Conservation (phyloP, 1,140 invertebrate species). For the Ceratina japonica region DNA sequence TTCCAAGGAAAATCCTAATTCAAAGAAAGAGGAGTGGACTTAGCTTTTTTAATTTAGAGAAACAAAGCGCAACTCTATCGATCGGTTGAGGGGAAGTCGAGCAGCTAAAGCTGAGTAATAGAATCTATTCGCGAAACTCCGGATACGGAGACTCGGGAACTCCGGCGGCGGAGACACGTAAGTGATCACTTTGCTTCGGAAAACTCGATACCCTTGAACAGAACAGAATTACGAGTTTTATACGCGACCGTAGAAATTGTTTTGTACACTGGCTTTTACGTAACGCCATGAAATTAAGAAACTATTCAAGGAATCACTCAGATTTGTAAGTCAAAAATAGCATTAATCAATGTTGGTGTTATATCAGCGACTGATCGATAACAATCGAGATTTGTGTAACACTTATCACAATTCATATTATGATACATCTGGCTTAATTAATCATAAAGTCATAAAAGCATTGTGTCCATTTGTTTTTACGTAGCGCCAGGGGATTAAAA, state of each 20-base stretch:
- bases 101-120: neutral
- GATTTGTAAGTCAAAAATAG: no score
- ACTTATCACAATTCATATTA: no score
- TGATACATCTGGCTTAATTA: no score
- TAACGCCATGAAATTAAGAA: neutral
- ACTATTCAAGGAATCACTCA: no score
- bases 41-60: neutral
- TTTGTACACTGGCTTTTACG: slow-evolving; percentile 4
- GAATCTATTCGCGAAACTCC: slow-evolving; percentile 7
- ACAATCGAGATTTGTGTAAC: no score
- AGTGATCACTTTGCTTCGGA: neutral
- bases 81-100: neutral
- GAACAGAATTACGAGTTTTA: slow-evolving; percentile 5
- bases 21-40: no score
- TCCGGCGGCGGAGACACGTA: neutral
- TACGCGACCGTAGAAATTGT: neutral
- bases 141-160: slow-evolving; percentile 15
- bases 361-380: no score
- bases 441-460: no score
- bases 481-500: no score
- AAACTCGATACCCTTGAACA: slow-evolving; percentile 40
- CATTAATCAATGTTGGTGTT: no score
- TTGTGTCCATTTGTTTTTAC: no score
- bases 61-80: slow-evolving; percentile 3
- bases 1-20: neutral